Evolutionary conservation across 1,140 invertebrate species (phyloP).

Genomic region (Drosophila truncata): DNA sequence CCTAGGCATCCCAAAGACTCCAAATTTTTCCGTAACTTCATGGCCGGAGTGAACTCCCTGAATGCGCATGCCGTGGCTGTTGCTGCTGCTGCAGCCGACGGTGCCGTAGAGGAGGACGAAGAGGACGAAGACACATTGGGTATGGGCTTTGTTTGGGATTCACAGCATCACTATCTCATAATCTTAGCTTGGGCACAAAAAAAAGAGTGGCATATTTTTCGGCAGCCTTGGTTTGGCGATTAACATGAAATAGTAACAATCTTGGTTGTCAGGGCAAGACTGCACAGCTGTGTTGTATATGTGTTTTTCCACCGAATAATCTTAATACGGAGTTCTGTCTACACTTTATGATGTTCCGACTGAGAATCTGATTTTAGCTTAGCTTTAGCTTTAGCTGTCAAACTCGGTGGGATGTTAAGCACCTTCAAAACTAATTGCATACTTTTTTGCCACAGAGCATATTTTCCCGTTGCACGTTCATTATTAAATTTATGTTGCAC

Average conservation of each 20-base stretch:
- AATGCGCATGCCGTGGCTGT: slow-evolving; percentile 51
- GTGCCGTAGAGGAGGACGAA: slow-evolving; percentile 55
- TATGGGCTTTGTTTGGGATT: slow-evolving; percentile 7
- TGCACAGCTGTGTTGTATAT: not conserved
- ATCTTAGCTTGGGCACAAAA: not conserved
- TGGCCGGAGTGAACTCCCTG: slow-evolving; percentile 22
- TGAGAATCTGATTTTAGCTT: not conserved
- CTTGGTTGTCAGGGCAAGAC: not conserved
- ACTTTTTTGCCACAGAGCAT: slow-evolving; percentile 43
- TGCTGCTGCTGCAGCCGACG: slow-evolving; percentile 59
- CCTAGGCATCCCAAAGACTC: slow-evolving; percentile 20
- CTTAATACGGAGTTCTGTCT: too few relatives aligned
- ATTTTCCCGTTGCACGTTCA: not conserved
- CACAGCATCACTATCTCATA: not conserved
- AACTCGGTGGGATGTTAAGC: too few relatives aligned
- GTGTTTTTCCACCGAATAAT: not conserved
- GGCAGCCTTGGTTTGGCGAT: not conserved
- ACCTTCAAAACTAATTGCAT: slow-evolving; percentile 27
- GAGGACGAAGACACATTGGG: slow-evolving; percentile 51
- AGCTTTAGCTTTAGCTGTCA: not conserved
- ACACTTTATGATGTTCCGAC: too few relatives aligned
- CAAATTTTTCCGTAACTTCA: slow-evolving; percentile 15
- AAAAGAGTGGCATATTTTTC: not conserved
- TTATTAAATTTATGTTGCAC: slow-evolving; percentile 2
- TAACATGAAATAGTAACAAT: not conserved